Base-by-base conservation (phyloP, 2,797 vertebrate genomes). In the Hemibagrus guttatus region DNA sequence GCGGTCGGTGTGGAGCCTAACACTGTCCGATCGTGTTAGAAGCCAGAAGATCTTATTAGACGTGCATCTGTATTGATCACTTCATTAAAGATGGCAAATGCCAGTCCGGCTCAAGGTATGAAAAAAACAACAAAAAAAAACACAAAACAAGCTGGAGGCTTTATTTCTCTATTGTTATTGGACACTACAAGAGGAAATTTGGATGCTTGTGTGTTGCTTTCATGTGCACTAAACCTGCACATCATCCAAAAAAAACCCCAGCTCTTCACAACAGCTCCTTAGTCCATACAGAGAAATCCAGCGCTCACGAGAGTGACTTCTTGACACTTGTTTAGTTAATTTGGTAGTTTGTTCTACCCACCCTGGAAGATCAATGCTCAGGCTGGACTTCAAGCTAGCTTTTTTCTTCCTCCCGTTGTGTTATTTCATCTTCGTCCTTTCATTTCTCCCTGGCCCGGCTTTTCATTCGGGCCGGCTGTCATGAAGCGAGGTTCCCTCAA, bases 301-400 rank as follows among this genome's bases (percentile, higher is more conserved):
- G 69, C 59, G n/a, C 66, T 64, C 87, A 85, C 72, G 31, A 84
- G 81, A 89, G 80, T 56, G 84, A 87, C 81, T 91, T 89, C 83
- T 90, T 84, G 83, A 88, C 88, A 87, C 89, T 86, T 90, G 88
- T 71, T 85, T 86, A 90, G 84, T 91, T 88, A 90, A 90, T 89
- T 89, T 90, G 84, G 52, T 89, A 87, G 91, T 83, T 80, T 90
- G 88, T 86, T 87, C 83, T 83, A 79, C 78, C 69, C 39, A 81
- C 85, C 78, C 81, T 74, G 75, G 49, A 26, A 69, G 89, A 93
- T 93, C 90, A 88, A 93, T 92, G 64, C 69, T 42, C 86, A 19
- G 35, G 83, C 89, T 88, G 84, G 84, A 92, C 87, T 85, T 84
- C 82, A 87, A 87, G 86, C 85, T 83, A 79, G 87, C 85, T 86